Base-by-base conservation (phyloP, 1,140 invertebrate genomes). In the Heliconius himera region DNA sequence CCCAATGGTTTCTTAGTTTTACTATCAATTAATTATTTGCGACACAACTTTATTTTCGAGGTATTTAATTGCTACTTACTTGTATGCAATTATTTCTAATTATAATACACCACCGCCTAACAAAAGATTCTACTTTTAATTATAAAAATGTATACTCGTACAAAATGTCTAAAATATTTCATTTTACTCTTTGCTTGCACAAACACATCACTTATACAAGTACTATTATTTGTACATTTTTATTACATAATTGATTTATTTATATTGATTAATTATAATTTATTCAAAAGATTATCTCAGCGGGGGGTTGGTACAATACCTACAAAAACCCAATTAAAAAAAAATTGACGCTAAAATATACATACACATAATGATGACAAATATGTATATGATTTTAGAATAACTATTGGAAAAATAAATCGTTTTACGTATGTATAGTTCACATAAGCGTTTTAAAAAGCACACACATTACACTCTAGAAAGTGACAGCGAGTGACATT, bases 401-500 rank as follows among this genome's bases (percentile, higher is more conserved):
- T 66, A 1, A 29, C 26, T 66, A 16, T 29, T 66, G 60, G 26
- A 26, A 60, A 22, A 26, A 29, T 26, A 4, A 29, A 13, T 29
- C 26, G 11, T 66, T 66, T n/a, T 13, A n/a, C 9, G 54, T 26
- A 22, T 22, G 3, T 8, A 60, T 66, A 66, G 60, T 26, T 66
- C n/a, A n/a, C n/a, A 8, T 56, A n/a, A 56, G 26, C 26, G 22
- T 66, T 66, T 26, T 66, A 13, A 22, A 66, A 66, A 66, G 8
- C 26, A 66, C 60, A 60, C 54, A 66, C 60, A 29, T 26, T 29
- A 66, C 60, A 66, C 60, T 26, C 26, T 29, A n/a, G 60, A 18
- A 66, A 66, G 60, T 66, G 60, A 66, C 60, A 66, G 60, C 60
- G 60, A 66, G 26, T 66, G 60, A 66, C 60, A 60, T 22, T n/a